Evolutionary conservation across 2,888 invertebrate genomes (phyloP), one percentile per base, ranked within the genome.

Genomic region (Rhagonycha fulva): DNA sequence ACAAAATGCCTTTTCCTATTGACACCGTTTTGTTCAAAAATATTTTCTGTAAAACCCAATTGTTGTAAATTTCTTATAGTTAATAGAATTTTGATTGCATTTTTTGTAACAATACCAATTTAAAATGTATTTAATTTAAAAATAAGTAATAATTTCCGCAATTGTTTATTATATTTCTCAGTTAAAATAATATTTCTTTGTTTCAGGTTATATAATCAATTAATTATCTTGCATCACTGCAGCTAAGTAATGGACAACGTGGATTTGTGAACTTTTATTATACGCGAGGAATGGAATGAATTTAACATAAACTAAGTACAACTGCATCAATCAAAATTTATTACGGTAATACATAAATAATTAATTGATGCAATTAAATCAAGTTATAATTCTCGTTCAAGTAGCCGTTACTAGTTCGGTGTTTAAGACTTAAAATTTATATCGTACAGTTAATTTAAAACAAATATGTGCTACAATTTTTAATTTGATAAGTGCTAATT

Each of bases 401-500:
- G 68, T 63, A 60, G 68, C 47, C 69, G 71, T 63, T 71, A 77
- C 72, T 77, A 77, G 74, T 72, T 74, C 75, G 62, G 77, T 72
- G 62, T 71, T 73, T 72, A 76, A 70, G 66, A 68, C 47, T 67
- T 70, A 19, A 24, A 72, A 62, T 70, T 66, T 70, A 62, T 68
- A 70, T 47, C 72, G 72, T 77, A 26, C 24, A 66, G n/a, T 66
- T 66, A 66, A 66, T 72, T 75, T 70, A 62, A 68, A 72, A 72
- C 67, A 75, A 73, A 77, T 81, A 80, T 82, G 81, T 79, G 80
- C 76, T 76, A 83, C 87, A 87, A 84, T 84, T 83, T 90, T 76
- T 77, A 75, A 77, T 73, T 75, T 75, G 63, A 63, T 66, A 71
- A 67, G 23, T 24, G 14, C 23, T 70, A 14, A 66, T 63, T 66